Evolutionary conservation across 2,113 vertebrate species (phyloP).

Genomic region (Motacilla alba): DNA sequence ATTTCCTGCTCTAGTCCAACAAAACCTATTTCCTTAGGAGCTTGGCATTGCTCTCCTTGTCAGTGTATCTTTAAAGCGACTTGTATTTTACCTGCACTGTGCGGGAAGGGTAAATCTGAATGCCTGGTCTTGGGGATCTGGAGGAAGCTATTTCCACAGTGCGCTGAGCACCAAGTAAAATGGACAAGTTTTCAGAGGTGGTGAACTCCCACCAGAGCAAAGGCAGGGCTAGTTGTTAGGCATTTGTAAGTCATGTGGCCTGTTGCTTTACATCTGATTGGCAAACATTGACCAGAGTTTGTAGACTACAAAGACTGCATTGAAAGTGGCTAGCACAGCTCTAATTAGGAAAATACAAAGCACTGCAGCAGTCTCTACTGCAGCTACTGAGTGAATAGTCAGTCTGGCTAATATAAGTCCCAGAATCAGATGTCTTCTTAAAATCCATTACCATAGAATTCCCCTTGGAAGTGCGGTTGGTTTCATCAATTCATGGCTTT

Average conservation of each 20-base stretch:
- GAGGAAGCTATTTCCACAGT: neutral
- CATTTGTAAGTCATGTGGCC: neutral
- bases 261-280: neutral
- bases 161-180: neutral
- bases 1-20: neutral
- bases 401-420: constrained; percentile 14
- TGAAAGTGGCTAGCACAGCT: neutral
- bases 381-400: neutral
- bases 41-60: neutral
- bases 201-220: neutral
- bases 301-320: neutral
- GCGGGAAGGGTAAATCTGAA: neutral
- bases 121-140: neutral
- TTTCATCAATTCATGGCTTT: constrained; percentile 59
- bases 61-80: neutral
- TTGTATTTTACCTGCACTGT: neutral
- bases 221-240: neutral
- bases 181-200: neutral
- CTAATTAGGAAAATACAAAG: neutral
- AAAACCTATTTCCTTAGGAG: neutral
- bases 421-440: constrained; percentile 46
- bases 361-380: neutral
- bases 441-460: constrained; percentile 32
- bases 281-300: neutral
- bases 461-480: constrained; percentile 18